Evolutionary conservation across 2,113 vertebrate species (phyloP), one percentile per base, ranked within the genome.

Genomic region (Scomber japonicus): DNA sequence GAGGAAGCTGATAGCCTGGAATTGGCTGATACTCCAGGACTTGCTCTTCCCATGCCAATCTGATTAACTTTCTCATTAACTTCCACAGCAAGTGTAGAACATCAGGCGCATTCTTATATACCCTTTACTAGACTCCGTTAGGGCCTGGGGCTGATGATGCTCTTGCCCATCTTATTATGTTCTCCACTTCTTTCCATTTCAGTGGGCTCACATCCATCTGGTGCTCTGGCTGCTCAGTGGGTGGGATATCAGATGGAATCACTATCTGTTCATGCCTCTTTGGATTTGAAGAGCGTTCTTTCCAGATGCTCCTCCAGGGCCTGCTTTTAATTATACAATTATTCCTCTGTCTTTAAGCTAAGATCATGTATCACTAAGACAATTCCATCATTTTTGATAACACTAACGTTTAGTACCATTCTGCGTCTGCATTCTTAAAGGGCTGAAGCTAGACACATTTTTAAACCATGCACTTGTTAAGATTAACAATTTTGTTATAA

Each of bases 101-200:
- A 78, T 79, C 63, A 24, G 56, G 44, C 40, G 70, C 27, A 17
- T 82, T 74, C 53, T 72, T 84, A 35, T 68, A 82, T 40, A 73
- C 30, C 57, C 40, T 65, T 11, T 84, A 80, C 5, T 30, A 35
- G 31, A 83, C 59, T 55, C 68, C 49, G n/a, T 78, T 72, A n/a
- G 19, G 54, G 17, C 78, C 65, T 19, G 49, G 82, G 16, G 30
- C 12, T 14, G 77, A 81, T 14, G 77, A 81, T 10, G 65, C 69
- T 14, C 62, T 12, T 49, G 3, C 35, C 35, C 35, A 9, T 40
- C 64, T 81, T 75, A 70, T 55, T 27, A 15, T 61, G 14, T 57
- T 67, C 19, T 70, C 63, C 6, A 81, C 63, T 50, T 84, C 78
- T 2, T 61, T 84, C 72, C 64, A 71, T 24, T 61, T 66, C 7